phyloP scores from a whole-genome alignment of 1,140 invertebrate species.

The Oreohelix idahoensis region DNA sequence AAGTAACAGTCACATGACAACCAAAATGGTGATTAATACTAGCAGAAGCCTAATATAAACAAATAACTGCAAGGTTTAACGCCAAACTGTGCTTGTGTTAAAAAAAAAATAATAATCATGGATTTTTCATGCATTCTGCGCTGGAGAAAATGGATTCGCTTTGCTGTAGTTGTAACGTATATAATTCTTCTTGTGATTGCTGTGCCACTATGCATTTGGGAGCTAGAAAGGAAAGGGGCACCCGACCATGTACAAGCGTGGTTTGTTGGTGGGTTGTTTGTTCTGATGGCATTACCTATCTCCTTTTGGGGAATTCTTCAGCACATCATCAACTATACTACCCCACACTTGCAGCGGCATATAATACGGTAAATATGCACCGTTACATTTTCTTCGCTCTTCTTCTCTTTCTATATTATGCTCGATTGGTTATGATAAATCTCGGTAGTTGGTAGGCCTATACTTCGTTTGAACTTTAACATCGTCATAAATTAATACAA shows the following conservation, averaged over 20 bases:
- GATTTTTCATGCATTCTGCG: conserved; percentile 30
- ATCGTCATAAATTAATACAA: no score
- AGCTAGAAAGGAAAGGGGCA: conserved; percentile 73
- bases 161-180: conserved; percentile 85
- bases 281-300: conserved; percentile 90
- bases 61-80: no score
- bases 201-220: conserved; percentile 84
- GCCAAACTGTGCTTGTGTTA: no score
- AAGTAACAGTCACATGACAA: not conserved
- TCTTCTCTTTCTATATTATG: no score
- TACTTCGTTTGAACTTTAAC: no score
- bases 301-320: conserved; percentile 95
- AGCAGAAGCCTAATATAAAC: not conserved
- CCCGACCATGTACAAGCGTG: conserved; percentile 77
- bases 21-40: not conserved
- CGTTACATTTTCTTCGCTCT: no score
- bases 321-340: conserved; percentile 94
- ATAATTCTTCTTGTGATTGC: conserved; percentile 85
- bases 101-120: no score
- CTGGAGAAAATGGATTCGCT: conserved; percentile 91
- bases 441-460: no score
- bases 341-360: conserved; percentile 92
- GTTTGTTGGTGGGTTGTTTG: conserved; percentile 91
- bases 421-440: no score
- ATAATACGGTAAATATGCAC: conserved; percentile 82